Evolutionary conservation across 2,113 vertebrate species (phyloP).

Genomic region (Megaceryle maxima): DNA sequence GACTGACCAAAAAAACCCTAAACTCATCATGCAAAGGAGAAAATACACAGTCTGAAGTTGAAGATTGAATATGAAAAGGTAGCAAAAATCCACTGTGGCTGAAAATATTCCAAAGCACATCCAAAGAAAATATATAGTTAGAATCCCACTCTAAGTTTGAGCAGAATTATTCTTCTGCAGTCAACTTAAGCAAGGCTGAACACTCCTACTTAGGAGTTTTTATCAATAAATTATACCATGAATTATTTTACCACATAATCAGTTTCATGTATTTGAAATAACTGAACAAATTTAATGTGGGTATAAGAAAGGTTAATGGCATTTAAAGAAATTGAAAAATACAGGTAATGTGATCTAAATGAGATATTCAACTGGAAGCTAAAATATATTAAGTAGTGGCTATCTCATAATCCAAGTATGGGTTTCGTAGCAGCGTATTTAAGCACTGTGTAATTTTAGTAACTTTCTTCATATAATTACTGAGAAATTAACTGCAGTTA

Average conservation of each 20-base stretch:
- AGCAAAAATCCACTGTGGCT: neutral
- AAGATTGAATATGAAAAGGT: neutral
- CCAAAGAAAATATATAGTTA: neutral
- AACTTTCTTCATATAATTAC: slow-evolving; percentile 42
- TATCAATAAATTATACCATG: neutral
- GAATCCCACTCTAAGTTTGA: neutral
- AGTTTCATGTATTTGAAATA: neutral
- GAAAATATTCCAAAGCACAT: neutral
- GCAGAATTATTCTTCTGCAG: neutral
- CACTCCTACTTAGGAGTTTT: neutral
- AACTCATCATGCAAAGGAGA: neutral
- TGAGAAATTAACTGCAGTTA: slow-evolving; percentile 47
- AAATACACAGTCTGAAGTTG: neutral
- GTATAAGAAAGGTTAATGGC: neutral
- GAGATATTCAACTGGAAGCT: neutral
- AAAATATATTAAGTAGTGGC: neutral
- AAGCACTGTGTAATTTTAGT: slow-evolving; percentile 20
- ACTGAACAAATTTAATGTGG: slow-evolving; percentile 11
- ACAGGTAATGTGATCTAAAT: neutral
- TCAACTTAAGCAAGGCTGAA: neutral
- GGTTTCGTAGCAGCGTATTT: neutral
- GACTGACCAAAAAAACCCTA: neutral
- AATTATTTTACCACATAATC: slow-evolving; percentile 12
- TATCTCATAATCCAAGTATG: neutral
- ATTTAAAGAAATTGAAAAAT: slow-evolving; percentile 6